Percentiles rank a stretch among this genome's conserved stretches.
Conservation (phyloP, 1,140 invertebrate genomes). For the Drosophila parabipectinata region DNA sequence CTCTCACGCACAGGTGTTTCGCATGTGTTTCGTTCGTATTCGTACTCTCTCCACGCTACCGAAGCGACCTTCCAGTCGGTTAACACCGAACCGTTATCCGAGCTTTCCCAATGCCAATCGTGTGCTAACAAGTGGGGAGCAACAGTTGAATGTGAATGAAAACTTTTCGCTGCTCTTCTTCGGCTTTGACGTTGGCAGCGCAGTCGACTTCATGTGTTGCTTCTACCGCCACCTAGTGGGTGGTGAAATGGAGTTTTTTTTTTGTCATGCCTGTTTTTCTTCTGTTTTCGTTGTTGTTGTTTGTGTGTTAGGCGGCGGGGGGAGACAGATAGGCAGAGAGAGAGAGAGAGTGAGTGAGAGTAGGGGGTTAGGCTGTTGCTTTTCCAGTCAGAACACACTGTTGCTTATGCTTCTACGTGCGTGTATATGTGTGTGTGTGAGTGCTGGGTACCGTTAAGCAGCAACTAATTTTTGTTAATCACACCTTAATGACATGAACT, state of each 20-base stretch:
- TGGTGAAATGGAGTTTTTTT: background rate
- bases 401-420: slow-evolving; percentile 34
- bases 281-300: background rate
- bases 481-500: slow-evolving; percentile 81
- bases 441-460: slow-evolving; percentile 56
- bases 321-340: too few species aligned
- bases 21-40: background rate
- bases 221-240: slow-evolving; percentile 52
- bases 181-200: slow-evolving; percentile 26
- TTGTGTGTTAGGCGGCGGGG: background rate
- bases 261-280: background rate
- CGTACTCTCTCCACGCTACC: background rate
- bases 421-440: background rate
- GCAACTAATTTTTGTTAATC: slow-evolving; percentile 81
- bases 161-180: slow-evolving; percentile 34
- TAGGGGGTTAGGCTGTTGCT: slow-evolving; percentile 24
- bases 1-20: background rate
- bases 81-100: slow-evolving; percentile 7
- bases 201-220: slow-evolving; percentile 68
- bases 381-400: slow-evolving; percentile 58
- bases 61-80: slow-evolving; percentile 30
- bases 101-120: slow-evolving; percentile 38
- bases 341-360: background rate
- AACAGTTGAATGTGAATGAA: slow-evolving; percentile 80
- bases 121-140: slow-evolving; percentile 78